Evolutionary conservation across 2,888 invertebrate species (phyloP).

Genomic region (Phlogophora meticulosa): DNA sequence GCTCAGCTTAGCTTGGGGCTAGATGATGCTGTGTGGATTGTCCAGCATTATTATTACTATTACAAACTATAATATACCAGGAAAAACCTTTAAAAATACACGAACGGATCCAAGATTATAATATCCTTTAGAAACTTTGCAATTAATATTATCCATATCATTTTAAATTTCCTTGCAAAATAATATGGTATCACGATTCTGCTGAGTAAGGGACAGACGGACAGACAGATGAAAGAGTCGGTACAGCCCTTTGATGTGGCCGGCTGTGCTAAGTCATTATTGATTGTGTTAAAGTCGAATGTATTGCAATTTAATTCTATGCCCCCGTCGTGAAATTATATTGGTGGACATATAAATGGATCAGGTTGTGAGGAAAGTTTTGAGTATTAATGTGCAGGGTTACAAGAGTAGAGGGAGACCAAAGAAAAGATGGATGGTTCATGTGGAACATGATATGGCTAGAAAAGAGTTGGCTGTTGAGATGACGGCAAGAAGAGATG

Average conservation of each 20-base stretch:
- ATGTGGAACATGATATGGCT: no score
- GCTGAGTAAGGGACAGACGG: slow-evolving; percentile 61
- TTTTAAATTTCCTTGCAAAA: slow-evolving; percentile 39
- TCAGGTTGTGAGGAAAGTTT: no score
- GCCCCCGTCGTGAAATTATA: slow-evolving; percentile 43
- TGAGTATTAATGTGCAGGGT: no score
- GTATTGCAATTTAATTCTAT: slow-evolving; percentile 54
- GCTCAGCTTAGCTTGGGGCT: no score
- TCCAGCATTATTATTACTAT: no score
- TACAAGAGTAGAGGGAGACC: no score
- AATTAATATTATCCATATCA: slow-evolving; percentile 49
- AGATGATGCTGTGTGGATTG: no score
- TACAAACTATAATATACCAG: no score
- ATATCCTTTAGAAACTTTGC: slow-evolving; percentile 31
- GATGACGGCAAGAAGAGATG: no score
- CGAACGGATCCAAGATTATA: slow-evolving; percentile 19
- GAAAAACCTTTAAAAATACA: no score
- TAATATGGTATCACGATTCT: slow-evolving; percentile 39
- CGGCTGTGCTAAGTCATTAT: slow-evolving; percentile 55
- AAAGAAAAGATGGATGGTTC: no score
- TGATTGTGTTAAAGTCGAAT: slow-evolving; percentile 55
- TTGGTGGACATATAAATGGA: slow-evolving; percentile 4
- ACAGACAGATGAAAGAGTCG: slow-evolving; percentile 61
- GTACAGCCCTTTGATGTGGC: slow-evolving; percentile 46
- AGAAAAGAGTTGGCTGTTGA: no score